Evolutionary conservation across 2,888 invertebrate species (phyloP).

Genomic region (Emmelina monodactyla): DNA sequence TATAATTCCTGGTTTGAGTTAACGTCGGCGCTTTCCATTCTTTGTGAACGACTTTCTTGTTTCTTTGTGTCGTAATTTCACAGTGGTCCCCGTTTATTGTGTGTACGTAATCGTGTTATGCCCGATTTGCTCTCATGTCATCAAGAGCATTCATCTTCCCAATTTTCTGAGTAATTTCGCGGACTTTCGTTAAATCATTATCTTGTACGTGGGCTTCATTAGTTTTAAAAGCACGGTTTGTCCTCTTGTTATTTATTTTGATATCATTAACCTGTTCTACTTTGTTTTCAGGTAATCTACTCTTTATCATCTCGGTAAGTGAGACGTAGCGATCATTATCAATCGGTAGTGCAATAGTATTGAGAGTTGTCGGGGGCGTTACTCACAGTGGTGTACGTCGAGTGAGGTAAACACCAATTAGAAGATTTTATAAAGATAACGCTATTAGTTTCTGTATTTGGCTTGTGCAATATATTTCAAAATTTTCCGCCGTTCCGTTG

Average conservation of each 20-base stretch:
- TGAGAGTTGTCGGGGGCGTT: no score
- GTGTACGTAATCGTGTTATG: constrained; percentile 47
- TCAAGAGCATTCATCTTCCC: no score
- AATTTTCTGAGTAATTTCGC: no score
- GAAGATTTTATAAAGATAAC: constrained; percentile 55
- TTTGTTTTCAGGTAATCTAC: constrained; percentile 45
- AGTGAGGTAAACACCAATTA: constrained; percentile 58
- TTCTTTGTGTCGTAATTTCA: constrained; percentile 52
- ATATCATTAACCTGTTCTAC: constrained; percentile 19
- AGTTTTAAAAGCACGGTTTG: neutral
- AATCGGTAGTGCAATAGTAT: no score
- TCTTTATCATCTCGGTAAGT: constrained; percentile 1
- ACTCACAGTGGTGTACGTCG: neutral
- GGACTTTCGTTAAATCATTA: neutral
- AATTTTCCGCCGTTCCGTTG: constrained; percentile 58
- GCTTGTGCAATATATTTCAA: constrained; percentile 59
- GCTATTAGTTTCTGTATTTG: constrained; percentile 50
- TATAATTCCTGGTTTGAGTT: no score
- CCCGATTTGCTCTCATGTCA: constrained; percentile 39
- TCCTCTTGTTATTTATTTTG: neutral
- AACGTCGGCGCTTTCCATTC: constrained; percentile 52
- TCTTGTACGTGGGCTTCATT: neutral
- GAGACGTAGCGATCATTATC: constrained; percentile 19
- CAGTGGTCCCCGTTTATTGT: constrained; percentile 29
- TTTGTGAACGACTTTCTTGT: constrained; percentile 46